Evolutionary conservation across 2,888 invertebrate species (phyloP).

Genomic region (Didymodactylos carnosus): DNA sequence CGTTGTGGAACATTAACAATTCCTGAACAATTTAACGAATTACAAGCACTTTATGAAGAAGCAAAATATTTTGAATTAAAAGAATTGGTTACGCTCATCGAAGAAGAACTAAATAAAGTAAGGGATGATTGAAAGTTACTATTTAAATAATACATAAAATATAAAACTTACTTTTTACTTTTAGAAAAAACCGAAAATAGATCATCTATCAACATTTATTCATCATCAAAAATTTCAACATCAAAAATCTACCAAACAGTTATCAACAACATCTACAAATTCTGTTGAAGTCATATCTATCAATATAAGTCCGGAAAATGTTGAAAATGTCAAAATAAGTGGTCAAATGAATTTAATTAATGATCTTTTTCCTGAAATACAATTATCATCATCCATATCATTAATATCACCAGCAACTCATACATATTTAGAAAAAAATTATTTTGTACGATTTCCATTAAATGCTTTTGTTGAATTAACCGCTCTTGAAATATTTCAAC

Average conservation of each 20-base stretch:
- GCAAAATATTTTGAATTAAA: constrained; percentile 71
- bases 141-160: too few species aligned
- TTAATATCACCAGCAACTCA: background rate
- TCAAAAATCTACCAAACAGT: too few species aligned
- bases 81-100: constrained; percentile 31
- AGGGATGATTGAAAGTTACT: too few species aligned
- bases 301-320: background rate
- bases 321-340: background rate
- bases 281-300: background rate
- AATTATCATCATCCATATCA: background rate
- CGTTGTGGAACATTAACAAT: constrained; percentile 67
- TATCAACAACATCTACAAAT: background rate
- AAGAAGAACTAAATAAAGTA: background rate
- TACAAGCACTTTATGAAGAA: constrained; percentile 69
- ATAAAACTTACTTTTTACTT: too few species aligned
- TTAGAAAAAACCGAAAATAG: too few species aligned
- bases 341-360: background rate
- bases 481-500: background rate
- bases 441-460: background rate
- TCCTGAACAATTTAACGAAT: constrained; percentile 63
- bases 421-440: background rate
- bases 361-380: background rate
- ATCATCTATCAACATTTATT: too few species aligned
- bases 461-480: background rate
- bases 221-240: too few species aligned